These are phyloP conservation scores for Tetraodon nigroviridis DNA, from an alignment of 2,113 vertebrate genomes.

Conservation along the genomic window DNA sequence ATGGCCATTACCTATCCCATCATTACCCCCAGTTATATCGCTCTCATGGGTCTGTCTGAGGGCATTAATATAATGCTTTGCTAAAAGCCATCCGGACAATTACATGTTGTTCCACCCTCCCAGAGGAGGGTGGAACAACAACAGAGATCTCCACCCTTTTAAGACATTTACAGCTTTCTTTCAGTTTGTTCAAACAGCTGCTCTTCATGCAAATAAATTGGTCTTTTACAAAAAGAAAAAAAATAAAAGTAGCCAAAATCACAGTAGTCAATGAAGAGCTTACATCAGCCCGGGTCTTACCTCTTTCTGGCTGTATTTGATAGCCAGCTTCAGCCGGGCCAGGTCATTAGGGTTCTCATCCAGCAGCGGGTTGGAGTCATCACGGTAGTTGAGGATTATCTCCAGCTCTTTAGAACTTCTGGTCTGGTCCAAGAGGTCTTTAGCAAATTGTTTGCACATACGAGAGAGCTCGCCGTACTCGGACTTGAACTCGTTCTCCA, in stretches of 20 bases:
- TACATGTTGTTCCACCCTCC: conserved; percentile 51
- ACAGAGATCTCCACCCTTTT: conserved; percentile 52
- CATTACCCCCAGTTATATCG: conserved; percentile 58
- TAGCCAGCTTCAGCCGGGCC: conserved; percentile 92
- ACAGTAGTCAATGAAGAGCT: neutral
- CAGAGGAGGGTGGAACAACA: too few relatives aligned
- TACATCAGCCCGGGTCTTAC: conserved; percentile 64
- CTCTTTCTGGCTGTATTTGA: conserved; percentile 98
- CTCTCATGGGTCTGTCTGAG: conserved; percentile 42
- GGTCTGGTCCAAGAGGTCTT: conserved; percentile 95
- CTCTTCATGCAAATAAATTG: too few relatives aligned
- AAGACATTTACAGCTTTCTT: conserved; percentile 23
- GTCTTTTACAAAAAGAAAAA: neutral
- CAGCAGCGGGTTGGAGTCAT: conserved; percentile 85
- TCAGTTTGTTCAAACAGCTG: neutral
- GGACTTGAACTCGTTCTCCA: conserved; percentile 95
- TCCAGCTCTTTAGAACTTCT: conserved; percentile 92
- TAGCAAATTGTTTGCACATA: conserved; percentile 92
- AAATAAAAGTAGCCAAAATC: neutral
- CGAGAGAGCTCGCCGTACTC: conserved; percentile 92
- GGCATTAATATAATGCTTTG: conserved; percentile 56
- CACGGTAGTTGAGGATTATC: conserved; percentile 93
- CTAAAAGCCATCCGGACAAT: conserved; percentile 58
- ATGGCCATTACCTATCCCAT: conserved; percentile 54
- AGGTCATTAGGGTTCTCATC: conserved; percentile 87